Evolutionary conservation across 2,888 invertebrate species (phyloP).

Genomic region (Chironomus tentans): DNA sequence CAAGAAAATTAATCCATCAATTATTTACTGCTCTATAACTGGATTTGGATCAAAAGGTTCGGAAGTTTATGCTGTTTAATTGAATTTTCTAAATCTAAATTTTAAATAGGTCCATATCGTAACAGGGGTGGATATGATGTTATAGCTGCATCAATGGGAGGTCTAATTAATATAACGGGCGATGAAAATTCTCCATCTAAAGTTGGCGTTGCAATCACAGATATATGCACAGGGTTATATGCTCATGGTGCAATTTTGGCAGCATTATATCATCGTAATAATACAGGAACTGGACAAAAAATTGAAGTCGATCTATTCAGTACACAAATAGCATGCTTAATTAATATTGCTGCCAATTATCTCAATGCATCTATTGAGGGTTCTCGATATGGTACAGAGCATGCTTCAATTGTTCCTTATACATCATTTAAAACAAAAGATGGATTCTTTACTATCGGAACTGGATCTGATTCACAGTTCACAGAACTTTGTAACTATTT

Average conservation of each 20-base stretch:
- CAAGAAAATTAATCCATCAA: conserved; percentile 56
- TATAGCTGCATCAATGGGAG: conserved; percentile 87
- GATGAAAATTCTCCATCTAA: conserved; percentile 76
- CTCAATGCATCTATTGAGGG: conserved; percentile 75
- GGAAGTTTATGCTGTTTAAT: too few relatives aligned
- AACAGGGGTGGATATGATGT: conserved; percentile 92
- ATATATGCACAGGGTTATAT: conserved; percentile 86
- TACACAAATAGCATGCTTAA: conserved; percentile 80
- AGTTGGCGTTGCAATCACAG: conserved; percentile 87
- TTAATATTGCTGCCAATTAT: conserved; percentile 83
- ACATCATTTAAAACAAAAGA: conserved; percentile 78
- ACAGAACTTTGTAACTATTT: conserved; percentile 58
- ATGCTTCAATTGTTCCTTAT: conserved; percentile 91
- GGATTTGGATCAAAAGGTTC: conserved; percentile 64
- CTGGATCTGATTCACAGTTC: conserved; percentile 79
- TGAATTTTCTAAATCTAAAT: too few relatives aligned
- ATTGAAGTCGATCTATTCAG: conserved; percentile 91
- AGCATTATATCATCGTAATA: conserved; percentile 66
- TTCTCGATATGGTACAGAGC: conserved; percentile 81
- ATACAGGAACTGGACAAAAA: conserved; percentile 78
- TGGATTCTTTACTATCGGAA: conserved; percentile 76
- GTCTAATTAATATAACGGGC: conserved; percentile 83
- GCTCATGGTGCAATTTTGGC: conserved; percentile 92
- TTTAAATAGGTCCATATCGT: conserved; percentile 65
- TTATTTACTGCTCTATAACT: conserved; percentile 89